Evolutionary conservation across 2,797 vertebrate species (phyloP).

Genomic region (Hyperoplus lanceolatus): DNA sequence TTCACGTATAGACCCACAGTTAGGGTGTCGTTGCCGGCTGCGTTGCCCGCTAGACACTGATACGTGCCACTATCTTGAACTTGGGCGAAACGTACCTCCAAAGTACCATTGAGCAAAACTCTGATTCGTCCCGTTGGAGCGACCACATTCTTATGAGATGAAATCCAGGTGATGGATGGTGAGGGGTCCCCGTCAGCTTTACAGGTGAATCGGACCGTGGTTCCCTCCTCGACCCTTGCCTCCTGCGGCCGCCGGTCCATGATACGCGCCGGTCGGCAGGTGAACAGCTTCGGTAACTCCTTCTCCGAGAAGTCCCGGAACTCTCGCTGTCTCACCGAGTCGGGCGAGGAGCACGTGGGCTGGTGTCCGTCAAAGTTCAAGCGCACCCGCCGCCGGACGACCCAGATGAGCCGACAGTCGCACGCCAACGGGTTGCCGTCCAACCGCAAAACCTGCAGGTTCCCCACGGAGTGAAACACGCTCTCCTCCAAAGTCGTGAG

Average conservation of each 20-base stretch:
- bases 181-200: conserved; percentile 89
- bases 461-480: conserved; percentile 89
- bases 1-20: conserved; percentile 87
- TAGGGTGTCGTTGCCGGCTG: conserved; percentile 90
- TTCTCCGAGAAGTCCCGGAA: conserved; percentile 89
- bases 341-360: conserved; percentile 87
- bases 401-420: conserved; percentile 93
- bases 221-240: conserved; percentile 87
- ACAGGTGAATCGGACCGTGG: conserved; percentile 86
- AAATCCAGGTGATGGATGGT: conserved; percentile 88
- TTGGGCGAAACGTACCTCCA: conserved; percentile 90
- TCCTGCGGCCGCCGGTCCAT: conserved; percentile 83
- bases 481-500: conserved; percentile 90
- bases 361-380: conserved; percentile 89
- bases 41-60: conserved; percentile 88
- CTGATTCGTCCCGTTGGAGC: conserved; percentile 84
- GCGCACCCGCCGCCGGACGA: conserved; percentile 84
- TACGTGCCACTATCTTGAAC: conserved; percentile 89
- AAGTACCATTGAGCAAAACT: conserved; percentile 87
- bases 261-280: conserved; percentile 87
- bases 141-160: conserved; percentile 82
- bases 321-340: conserved; percentile 78
- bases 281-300: conserved; percentile 87
- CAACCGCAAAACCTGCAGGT: conserved; percentile 89
- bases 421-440: conserved; percentile 92